Base-by-base conservation (phyloP, 2,888 invertebrate genomes). In the Zonitis immaculata region DNA sequence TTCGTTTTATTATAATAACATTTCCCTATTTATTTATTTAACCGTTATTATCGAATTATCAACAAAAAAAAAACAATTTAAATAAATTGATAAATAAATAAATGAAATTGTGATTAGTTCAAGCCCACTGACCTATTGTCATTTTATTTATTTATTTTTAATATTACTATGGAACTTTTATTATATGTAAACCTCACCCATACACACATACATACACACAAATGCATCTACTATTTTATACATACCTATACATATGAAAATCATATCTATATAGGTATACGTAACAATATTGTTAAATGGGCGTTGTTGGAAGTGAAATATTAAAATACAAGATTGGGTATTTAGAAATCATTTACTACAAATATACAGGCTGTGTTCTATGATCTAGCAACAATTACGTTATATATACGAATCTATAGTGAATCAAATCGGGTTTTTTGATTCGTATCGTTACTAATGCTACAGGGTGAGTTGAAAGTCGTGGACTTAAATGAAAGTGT, bases 121-220 rank as follows among this genome's bases (percentile, higher is more conserved):
- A 35, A 35, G 32, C 35, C 35, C 35, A 35, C 35, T 35, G 35
- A 35, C 35, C 35, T 35, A 35, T 35, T 35, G 35, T 35, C 35
- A 16, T 35, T 35, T 16, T 35, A 35, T 16, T 35, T 35, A 16
- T 35, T 35, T n/a, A n/a, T n/a, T n/a, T n/a, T n/a, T n/a, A 6
- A 14, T 32, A 16, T 32, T 32, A 3, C 7, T 14, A 2, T n/a
- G 7, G 32, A n/a, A n/a, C n/a, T n/a, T n/a, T n/a, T n/a, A n/a
- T n/a, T n/a, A n/a, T n/a, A n/a, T n/a, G n/a, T n/a, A n/a, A 35
- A 9, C 35, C 35, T 35, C 35, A 35, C 35, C 35, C 18, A 35
- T 35, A 30, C 9, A 16, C 27, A 7, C 25, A 25, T 6, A 25
- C 6, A 25, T 6, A 25, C 25, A 25, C 6, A 25, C 6, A 14